Conservation (phyloP, 2,888 invertebrate genomes). For the Agonopterix alstromeriana region DNA sequence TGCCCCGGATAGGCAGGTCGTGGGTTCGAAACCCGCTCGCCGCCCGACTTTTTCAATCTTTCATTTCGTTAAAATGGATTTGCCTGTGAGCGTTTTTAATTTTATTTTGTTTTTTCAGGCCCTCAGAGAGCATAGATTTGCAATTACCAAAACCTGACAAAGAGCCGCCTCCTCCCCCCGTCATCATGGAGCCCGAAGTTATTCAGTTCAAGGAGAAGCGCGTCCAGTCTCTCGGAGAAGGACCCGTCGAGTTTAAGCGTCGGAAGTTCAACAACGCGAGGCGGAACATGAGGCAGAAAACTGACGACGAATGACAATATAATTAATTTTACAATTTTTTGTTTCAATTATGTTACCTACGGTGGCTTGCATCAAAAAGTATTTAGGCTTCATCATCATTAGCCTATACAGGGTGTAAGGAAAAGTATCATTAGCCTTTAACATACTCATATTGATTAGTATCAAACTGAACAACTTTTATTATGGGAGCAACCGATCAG, state of each 20-base stretch:
- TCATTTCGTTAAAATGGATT: too few relatives aligned
- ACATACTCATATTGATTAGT: too few relatives aligned
- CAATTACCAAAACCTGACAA: conserved; percentile 80
- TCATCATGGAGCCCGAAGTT: conserved; percentile 62
- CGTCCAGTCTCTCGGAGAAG: conserved; percentile 70
- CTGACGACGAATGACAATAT: conserved; percentile 73
- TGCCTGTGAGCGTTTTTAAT: too few relatives aligned
- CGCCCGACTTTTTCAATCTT: too few relatives aligned
- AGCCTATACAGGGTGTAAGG: too few relatives aligned
- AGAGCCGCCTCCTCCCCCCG: conserved; percentile 52
- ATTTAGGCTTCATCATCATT: too few relatives aligned
- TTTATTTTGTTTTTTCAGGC: conserved; percentile 39
- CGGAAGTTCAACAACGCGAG: conserved; percentile 78
- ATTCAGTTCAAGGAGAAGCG: conserved; percentile 79
- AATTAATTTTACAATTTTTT: neutral
- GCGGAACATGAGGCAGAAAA: conserved; percentile 80
- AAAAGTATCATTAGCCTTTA: too few relatives aligned
- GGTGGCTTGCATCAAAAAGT: too few relatives aligned
- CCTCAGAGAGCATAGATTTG: conserved; percentile 77
- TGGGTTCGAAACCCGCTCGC: too few relatives aligned
- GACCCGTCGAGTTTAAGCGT: conserved; percentile 81
- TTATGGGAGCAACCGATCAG: too few relatives aligned
- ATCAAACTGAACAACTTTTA: too few relatives aligned
- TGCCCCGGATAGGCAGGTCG: too few relatives aligned
- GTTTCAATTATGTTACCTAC: neutral